Evolutionary conservation across 2,113 vertebrate species (phyloP).

Genomic region (Lycaon pictus): DNA sequence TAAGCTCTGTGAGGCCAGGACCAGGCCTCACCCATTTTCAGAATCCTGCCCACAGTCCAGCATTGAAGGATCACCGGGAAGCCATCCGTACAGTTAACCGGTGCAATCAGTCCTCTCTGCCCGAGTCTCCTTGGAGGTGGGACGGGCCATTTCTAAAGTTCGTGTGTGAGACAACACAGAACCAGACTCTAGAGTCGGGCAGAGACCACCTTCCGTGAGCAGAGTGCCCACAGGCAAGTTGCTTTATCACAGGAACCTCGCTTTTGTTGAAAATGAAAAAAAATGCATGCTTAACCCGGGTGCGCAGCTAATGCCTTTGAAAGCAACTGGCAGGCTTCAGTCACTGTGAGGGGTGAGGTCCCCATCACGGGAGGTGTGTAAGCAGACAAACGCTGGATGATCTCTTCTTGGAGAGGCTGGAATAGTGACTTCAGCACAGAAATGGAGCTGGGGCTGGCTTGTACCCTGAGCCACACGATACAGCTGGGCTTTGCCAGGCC

Average conservation of each 20-base stretch:
- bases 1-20: neutral
- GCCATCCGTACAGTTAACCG: rapidly evolving
- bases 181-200: rapidly evolving
- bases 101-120: neutral
- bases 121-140: neutral
- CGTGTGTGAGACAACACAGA: neutral
- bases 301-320: rapidly evolving
- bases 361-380: neutral
- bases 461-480: no score
- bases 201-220: neutral
- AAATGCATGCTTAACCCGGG: neutral
- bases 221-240: neutral
- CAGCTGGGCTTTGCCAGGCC: neutral
- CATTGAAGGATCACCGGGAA: neutral
- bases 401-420: neutral
- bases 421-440: neutral
- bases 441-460: neutral
- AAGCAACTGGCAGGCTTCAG: neutral
- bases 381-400: neutral
- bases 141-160: rapidly evolving
- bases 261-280: neutral
- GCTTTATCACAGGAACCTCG: neutral
- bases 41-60: neutral
- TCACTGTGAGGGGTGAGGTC: neutral
- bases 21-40: neutral